A percentile compares a stretch with the other conserved stretches of the same genome.
These are phyloP conservation scores for Tauraco hartlaubi DNA, from an alignment of 2,797 vertebrate genomes.

Conservation along the genomic window DNA sequence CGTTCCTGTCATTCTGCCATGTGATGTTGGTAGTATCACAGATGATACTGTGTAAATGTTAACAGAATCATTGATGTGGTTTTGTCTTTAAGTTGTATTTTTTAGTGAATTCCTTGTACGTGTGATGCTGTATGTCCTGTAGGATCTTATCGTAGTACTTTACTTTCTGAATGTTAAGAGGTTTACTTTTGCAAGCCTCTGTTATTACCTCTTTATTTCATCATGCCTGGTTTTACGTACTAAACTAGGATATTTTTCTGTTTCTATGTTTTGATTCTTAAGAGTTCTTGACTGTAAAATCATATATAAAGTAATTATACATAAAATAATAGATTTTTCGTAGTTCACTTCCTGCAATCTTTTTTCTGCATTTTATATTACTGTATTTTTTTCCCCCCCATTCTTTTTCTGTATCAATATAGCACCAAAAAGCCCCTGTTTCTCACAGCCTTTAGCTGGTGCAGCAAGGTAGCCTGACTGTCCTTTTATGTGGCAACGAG, in stretches of 20 bases:
- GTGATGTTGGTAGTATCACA: background rate
- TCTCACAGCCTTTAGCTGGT: background rate
- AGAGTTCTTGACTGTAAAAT: background rate
- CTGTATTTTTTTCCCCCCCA: accelerated
- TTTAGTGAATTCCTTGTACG: background rate
- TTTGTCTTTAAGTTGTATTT: background rate
- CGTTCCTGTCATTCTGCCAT: background rate
- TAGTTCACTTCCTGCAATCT: background rate
- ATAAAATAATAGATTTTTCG: background rate
- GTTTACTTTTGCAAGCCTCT: background rate
- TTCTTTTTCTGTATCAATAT: background rate
- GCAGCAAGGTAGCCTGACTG: background rate
- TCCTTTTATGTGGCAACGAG: accelerated
- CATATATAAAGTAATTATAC: background rate
- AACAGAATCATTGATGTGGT: background rate
- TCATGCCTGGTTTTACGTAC: background rate
- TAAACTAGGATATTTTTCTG: background rate
- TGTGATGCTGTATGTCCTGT: background rate
- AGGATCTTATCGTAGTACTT: background rate
- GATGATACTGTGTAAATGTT: background rate
- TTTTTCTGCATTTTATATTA: background rate
- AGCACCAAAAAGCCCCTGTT: background rate
- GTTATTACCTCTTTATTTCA: background rate
- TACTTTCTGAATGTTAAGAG: background rate
- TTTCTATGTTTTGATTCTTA: background rate